These are phyloP conservation scores for Oryzias sinensis DNA, from an alignment of 2,797 vertebrate species.

Conservation along the genomic window DNA sequence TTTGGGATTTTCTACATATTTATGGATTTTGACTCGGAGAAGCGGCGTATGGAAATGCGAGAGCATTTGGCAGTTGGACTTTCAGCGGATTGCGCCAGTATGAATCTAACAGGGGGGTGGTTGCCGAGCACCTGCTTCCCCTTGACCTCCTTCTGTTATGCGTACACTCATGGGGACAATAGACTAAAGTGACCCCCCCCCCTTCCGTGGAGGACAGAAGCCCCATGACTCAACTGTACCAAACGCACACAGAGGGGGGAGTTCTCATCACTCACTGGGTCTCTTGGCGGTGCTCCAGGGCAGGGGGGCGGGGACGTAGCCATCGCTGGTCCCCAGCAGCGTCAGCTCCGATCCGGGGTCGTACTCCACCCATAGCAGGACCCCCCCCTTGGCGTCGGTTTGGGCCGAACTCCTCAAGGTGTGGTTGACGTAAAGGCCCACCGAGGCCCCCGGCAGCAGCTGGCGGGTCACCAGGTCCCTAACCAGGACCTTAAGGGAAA, in stretches of 20 bases:
- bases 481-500: slow-evolving; percentile 88
- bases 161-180: slow-evolving; percentile 22
- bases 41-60: no score
- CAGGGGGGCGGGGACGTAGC: slow-evolving; percentile 85
- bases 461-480: slow-evolving; percentile 87
- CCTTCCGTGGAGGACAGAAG: slow-evolving; percentile 52
- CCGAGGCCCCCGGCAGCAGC: slow-evolving; percentile 80
- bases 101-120: slow-evolving; percentile 52
- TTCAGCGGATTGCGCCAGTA: slow-evolving; percentile 55
- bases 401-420: slow-evolving; percentile 78
- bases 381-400: slow-evolving; percentile 80
- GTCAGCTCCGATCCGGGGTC: slow-evolving; percentile 82
- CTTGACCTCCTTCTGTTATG: background rate
- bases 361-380: slow-evolving; percentile 83
- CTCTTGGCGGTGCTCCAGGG: slow-evolving; percentile 89
- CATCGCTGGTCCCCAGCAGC: slow-evolving; percentile 84
- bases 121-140: slow-evolving; percentile 23
- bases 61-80: background rate
- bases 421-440: slow-evolving; percentile 88
- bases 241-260: no score
- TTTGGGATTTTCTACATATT: no score
- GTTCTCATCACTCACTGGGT: slow-evolving; percentile 80
- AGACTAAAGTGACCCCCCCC: slow-evolving; percentile 17
- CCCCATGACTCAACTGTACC: no score
- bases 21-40: no score